phyloP scores from a whole-genome alignment of 1,140 invertebrate genomes.

The Yoshiicerus persimilis region DNA sequence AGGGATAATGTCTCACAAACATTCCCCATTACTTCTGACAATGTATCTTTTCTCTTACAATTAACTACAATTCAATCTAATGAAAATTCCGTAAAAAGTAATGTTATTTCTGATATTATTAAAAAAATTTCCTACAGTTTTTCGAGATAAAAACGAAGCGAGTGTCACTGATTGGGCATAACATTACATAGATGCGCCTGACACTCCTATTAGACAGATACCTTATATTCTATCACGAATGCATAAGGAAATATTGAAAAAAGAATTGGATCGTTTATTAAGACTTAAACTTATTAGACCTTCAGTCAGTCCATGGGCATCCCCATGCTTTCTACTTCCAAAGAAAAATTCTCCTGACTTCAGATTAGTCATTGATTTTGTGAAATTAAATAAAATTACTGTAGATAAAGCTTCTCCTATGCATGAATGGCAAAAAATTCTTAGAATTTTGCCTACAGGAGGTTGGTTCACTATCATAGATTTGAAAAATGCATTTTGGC shows the following conservation, averaged over 20 bases:
- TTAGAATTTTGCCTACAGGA: conserved; percentile 20
- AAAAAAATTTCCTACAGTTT: conserved; percentile 33
- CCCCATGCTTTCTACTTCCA: neutral
- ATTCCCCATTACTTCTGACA: neutral
- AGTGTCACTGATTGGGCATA: conserved; percentile 18
- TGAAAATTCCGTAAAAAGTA: neutral
- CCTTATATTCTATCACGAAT: neutral
- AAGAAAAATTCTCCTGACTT: neutral
- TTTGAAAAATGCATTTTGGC: conserved; percentile 20
- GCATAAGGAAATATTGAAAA: neutral
- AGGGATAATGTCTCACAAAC: neutral
- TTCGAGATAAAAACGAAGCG: neutral
- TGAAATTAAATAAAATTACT: neutral
- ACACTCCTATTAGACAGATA: neutral
- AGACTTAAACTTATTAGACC: conserved; percentile 20
- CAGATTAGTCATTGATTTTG: conserved; percentile 25
- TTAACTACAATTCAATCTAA: neutral
- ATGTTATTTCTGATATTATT: neutral
- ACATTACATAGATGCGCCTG: conserved; percentile 33
- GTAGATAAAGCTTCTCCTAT: conserved; percentile 29
- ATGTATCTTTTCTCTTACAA: neutral
- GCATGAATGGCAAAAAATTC: conserved; percentile 14
- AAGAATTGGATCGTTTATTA: conserved; percentile 28
- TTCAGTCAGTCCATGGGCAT: neutral
- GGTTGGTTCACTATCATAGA: conserved; percentile 30